Conservation (phyloP, 2,113 vertebrate species). For the Mus musculus region GRCm39 chr16:41558001-41558500, state of each 20-base stretch:
- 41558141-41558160: background rate
- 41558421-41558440: slow-evolving; percentile 38
- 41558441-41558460: background rate
- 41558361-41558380: slow-evolving; percentile 41
- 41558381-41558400: slow-evolving; percentile 2
- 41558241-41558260: slow-evolving; percentile 19
- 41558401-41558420: slow-evolving; percentile 21
- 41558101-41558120: background rate
- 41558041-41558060: background rate
- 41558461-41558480: background rate
- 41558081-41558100: background rate
- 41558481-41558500: background rate
- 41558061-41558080: background rate
- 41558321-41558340: background rate
- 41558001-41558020: slow-evolving; percentile 4
- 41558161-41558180: slow-evolving; percentile 3
- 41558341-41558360: background rate
- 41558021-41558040: background rate
- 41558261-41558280: background rate
- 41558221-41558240: slow-evolving; percentile 22
- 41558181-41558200: slow-evolving; percentile 24
- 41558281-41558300: background rate
- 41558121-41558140: slow-evolving; percentile 11
- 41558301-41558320: background rate
- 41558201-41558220: background rate